Base-by-base conservation (phyloP, 2,113 vertebrate genomes). In the Meleagris gallopavo region DNA sequence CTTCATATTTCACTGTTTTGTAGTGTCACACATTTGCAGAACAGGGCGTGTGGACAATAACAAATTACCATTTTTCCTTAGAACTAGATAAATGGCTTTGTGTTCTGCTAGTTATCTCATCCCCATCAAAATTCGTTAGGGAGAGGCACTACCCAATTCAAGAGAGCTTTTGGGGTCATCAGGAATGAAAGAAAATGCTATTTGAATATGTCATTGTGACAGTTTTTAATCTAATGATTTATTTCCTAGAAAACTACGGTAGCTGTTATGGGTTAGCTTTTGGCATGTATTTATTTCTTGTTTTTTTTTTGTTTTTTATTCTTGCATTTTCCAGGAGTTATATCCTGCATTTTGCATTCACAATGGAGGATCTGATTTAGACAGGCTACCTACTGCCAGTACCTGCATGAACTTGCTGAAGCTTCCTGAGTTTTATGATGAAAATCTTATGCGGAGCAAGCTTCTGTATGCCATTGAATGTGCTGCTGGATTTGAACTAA, bases 381-480 rank as follows among this genome's bases (percentile, higher is more conserved):
- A 99, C 80, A 98, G 99, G 70, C 97, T 99, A 4, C 99, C 99
- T 91, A 99, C 99, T 6, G 99, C 99, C 97, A 99, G 99, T 97
- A 99, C 99, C 96, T 99, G 99, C 98, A 99, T 99, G 99, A 99
- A 99, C 98, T 98, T 99, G 90, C 98, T 99, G 82, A 99, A 99
- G 96, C 98, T 99, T 40, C 99, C 99, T 0, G 99, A 99, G 97
- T 99, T 99, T 97, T 98, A 98, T 29, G 99, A 99, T 2, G 98
- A 99, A 92, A 97, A 98, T 10, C 98, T 98, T 76, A 98, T 99
- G 99, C 98, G 98, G 71, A 99, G 98, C 97, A 99, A 99, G 91
- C 98, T 99, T 36, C 98, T 99, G 29, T 99, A 99, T 13, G 99
- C 99, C 95, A 98, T 99, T 45, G 99, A 99, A 97, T 99, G 99